Base-by-base conservation (phyloP, 2,888 invertebrate species). In the Exephanes ischioxanthus region DNA sequence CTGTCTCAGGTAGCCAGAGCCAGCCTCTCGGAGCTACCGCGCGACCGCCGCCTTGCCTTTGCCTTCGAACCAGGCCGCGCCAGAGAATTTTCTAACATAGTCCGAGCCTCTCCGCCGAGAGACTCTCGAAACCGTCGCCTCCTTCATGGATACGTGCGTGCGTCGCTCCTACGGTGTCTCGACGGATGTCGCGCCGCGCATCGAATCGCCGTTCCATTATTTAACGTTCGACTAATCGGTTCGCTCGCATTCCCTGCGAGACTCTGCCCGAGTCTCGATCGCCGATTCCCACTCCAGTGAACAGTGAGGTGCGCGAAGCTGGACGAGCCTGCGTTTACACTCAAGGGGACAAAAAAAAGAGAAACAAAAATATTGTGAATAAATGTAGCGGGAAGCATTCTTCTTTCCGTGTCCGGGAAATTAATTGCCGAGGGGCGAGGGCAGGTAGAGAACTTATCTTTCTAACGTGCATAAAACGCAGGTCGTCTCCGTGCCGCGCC, bases 1-100 rank as follows among this genome's bases (percentile, higher is more conserved):
- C 91, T 91, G 91, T 88, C 88, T 89, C 89, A 91, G 91, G 90
- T 90, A 88, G 85, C 73, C 73, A n/a, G 58, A 68, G n/a, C 71
- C 41, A 61, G 30, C 72, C 66, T 51, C 51, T 70, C 67, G 41
- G 68, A 75, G 73, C 33, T 67, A 81, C 51, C 55, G 37, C 55
- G 37, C 63, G 61, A 33, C 48, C 63, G 41, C 19, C 22, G 48
- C n/a, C 37, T 67, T 51, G 66, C 51, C 53, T 77, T 77, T 67
- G 67, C 76, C 79, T 72, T 70, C 81, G 78, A 80, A 78, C 76
- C 68, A 79, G 71, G 81, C 63, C 66, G 67, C 80, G 77, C 67
- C 45, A 75, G 77, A 82, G 77, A 86, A 85, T 86, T 83, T 86
- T 83, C 80, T 72, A 86, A 86, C 67, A 16, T 3, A 48, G 16